Conservation (phyloP, 2,888 invertebrate species). For the Cistogaster globosa region DNA sequence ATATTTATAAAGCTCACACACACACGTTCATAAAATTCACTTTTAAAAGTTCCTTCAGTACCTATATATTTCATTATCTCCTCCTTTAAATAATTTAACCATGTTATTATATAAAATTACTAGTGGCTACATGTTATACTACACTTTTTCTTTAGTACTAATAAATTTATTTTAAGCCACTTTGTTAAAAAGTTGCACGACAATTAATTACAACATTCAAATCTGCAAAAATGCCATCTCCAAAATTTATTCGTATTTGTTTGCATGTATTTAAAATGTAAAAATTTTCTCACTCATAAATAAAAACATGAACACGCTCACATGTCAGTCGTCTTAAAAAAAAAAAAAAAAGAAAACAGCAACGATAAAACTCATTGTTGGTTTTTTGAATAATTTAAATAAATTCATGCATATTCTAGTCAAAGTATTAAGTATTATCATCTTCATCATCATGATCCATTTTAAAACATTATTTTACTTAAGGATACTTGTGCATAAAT, state of each 20-base stretch:
- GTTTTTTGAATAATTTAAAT: slow-evolving; percentile 19
- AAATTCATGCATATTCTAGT: slow-evolving; percentile 30
- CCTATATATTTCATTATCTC: no score
- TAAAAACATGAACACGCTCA: neutral
- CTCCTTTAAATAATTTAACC: no score
- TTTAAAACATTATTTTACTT: slow-evolving; percentile 11
- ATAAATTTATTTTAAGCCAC: neutral
- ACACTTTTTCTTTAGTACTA: neutral
- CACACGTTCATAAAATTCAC: no score
- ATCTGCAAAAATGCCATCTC: neutral
- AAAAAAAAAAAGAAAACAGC: slow-evolving; percentile 3
- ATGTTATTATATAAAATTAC: no score
- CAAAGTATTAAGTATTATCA: slow-evolving; percentile 30
- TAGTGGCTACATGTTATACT: no score
- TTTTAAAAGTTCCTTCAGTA: no score
- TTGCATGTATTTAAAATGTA: neutral
- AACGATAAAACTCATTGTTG: slow-evolving; percentile 1
- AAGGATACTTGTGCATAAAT: slow-evolving; percentile 30
- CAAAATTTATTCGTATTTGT: neutral
- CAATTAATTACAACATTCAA: neutral
- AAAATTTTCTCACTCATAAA: neutral
- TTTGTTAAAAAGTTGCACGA: neutral
- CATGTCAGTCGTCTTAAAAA: slow-evolving; percentile 3
- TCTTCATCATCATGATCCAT: slow-evolving; percentile 23
- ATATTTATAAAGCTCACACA: no score